Evolutionary conservation across 2,797 vertebrate species (phyloP).

Genomic region (Malurus splendens): DNA sequence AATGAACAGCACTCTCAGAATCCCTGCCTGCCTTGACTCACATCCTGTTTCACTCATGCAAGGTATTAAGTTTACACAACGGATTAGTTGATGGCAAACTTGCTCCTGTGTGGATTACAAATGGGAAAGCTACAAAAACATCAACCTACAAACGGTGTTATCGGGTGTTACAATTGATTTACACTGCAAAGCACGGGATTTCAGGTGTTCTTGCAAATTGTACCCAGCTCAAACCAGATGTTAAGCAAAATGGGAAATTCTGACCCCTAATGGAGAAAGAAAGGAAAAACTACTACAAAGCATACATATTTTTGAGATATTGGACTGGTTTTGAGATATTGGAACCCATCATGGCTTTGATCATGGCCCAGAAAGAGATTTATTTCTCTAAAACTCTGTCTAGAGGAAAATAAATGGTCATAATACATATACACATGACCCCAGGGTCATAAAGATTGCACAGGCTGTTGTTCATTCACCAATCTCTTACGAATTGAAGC

Average conservation of each 20-base stretch:
- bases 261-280: neutral
- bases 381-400: neutral
- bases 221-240: neutral
- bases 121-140: neutral
- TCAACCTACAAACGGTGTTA: neutral
- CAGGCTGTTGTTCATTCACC: neutral
- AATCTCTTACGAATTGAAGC: neutral
- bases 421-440: fast-evolving
- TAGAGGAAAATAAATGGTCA: neutral
- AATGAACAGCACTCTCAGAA: neutral
- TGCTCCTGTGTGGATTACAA: neutral
- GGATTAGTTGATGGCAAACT: neutral
- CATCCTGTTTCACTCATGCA: neutral
- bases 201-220: neutral
- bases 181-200: neutral
- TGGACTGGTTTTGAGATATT: neutral
- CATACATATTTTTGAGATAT: fast-evolving
- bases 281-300: neutral
- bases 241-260: neutral
- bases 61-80: neutral
- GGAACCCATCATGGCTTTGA: neutral
- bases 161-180: neutral
- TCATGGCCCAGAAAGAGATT: neutral
- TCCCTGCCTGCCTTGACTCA: neutral
- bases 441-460: neutral